Conservation (phyloP, 2,113 vertebrate species). For the Zosterops lateralis region DNA sequence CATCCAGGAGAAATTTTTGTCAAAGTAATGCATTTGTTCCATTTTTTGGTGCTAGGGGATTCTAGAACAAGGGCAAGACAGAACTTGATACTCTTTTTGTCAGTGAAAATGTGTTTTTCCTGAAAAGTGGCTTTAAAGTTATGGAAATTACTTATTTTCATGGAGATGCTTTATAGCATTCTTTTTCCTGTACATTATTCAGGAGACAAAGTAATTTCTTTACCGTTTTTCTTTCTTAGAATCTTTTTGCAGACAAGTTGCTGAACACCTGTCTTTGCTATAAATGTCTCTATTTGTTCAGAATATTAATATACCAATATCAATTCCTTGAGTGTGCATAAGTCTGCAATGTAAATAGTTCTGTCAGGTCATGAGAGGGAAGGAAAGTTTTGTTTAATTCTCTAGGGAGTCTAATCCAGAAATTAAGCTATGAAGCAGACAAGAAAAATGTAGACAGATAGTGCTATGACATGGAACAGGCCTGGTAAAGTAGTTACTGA, state of each 20-base stretch:
- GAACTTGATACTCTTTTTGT: not conserved
- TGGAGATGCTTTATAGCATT: not conserved
- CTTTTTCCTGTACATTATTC: not conserved
- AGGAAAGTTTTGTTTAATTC: not conserved
- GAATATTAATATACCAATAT: not conserved
- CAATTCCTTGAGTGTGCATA: rapidly evolving
- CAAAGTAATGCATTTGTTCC: not conserved
- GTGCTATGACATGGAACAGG: not conserved
- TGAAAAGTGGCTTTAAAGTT: not conserved
- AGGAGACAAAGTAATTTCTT: not conserved
- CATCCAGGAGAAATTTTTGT: not conserved
- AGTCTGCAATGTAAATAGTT: not conserved
- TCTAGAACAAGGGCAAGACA: not conserved
- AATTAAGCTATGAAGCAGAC: not conserved
- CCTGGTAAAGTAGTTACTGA: not conserved
- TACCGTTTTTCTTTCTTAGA: not conserved
- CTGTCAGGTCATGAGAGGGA: not conserved
- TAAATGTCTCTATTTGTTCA: not conserved
- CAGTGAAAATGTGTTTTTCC: not conserved
- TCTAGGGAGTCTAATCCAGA: not conserved
- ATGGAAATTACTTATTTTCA: not conserved
- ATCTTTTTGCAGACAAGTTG: not conserved
- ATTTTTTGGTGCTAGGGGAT: not conserved
- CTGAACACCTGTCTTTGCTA: not conserved
- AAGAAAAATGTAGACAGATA: not conserved